These are phyloP conservation scores for Boulengeromyrus knoepffleri DNA, from an alignment of 2,113 vertebrate genomes.

Conservation along the genomic window DNA sequence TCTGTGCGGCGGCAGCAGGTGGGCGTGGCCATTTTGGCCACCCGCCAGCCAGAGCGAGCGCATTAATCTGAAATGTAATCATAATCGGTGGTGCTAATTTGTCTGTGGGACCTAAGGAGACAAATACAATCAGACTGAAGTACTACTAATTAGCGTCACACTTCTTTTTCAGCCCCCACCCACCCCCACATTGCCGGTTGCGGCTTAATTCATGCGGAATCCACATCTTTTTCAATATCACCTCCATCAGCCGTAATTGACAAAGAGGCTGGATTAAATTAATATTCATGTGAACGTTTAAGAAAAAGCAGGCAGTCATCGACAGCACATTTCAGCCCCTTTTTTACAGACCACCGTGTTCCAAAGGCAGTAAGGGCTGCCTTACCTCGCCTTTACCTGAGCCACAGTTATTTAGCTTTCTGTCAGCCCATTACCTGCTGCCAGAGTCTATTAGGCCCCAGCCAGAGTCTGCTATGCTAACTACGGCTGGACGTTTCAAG, in stretches of 20 bases:
- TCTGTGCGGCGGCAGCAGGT: not conserved
- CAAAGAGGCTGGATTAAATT: not conserved
- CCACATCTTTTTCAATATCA: not conserved
- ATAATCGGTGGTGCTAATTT: not conserved
- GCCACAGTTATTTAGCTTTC: not conserved
- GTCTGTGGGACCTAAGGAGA: slow-evolving; percentile 1
- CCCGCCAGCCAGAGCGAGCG: not conserved
- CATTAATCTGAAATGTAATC: slow-evolving; percentile 2
- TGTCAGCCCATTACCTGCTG: not conserved
- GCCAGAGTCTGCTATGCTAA: not conserved
- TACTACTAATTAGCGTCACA: not conserved
- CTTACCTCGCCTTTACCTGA: not conserved
- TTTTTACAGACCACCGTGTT: not conserved
- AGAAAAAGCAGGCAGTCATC: not conserved
- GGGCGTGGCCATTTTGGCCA: not conserved
- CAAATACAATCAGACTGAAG: not conserved
- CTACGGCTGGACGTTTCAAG: not conserved
- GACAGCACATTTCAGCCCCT: not conserved
- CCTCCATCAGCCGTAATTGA: not conserved
- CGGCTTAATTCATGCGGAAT: not conserved
- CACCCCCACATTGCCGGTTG: not conserved
- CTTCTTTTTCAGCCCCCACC: not conserved
- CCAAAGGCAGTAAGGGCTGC: not conserved
- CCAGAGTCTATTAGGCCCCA: not conserved
- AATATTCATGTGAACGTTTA: not conserved